A percentile compares a stretch with the other conserved stretches of the same genome.
phyloP scores from a whole-genome alignment of 2,797 vertebrate species.

The Parauchenoglanis ngamensis region DNA sequence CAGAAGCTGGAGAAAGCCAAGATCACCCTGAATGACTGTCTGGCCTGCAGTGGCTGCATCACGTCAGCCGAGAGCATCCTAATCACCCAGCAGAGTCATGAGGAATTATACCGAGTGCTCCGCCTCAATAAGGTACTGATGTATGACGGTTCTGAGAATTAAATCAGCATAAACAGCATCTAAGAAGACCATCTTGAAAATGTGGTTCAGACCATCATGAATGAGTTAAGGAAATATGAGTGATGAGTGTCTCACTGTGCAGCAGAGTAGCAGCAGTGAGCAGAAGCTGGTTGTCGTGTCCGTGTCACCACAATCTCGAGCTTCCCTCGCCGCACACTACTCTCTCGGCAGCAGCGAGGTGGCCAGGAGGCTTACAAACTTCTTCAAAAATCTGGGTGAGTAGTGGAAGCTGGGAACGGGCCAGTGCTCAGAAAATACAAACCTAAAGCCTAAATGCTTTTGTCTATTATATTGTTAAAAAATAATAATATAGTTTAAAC shows the following conservation, averaged over 20 bases:
- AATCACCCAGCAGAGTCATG: slow-evolving; percentile 91
- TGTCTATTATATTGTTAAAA: not conserved
- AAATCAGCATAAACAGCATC: not conserved
- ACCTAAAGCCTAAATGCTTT: not conserved
- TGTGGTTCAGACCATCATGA: not conserved
- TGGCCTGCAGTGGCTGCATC: slow-evolving; percentile 96
- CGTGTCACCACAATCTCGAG: slow-evolving; percentile 89
- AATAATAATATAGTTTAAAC: not conserved
- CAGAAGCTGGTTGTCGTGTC: slow-evolving; percentile 87
- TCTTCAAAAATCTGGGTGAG: slow-evolving; percentile 84
- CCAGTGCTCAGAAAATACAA: not conserved
- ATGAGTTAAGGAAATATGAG: not conserved
- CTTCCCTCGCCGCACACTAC: slow-evolving; percentile 84
- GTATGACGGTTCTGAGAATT: not conserved
- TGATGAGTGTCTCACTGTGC: slow-evolving; percentile 7
- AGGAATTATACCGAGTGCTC: slow-evolving; percentile 84
- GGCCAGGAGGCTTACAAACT: slow-evolving; percentile 81
- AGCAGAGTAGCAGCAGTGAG: slow-evolving; percentile 68
- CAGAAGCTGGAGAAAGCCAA: slow-evolving; percentile 89
- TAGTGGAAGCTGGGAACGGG: not conserved
- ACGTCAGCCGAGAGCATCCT: slow-evolving; percentile 94
- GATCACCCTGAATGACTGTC: slow-evolving; percentile 90
- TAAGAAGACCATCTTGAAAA: not conserved
- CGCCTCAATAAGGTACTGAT: slow-evolving; percentile 79
- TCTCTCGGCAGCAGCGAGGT: slow-evolving; percentile 79